phyloP scores from a whole-genome alignment of 1,140 invertebrate genomes.

The Tigriopus japonicus region DNA sequence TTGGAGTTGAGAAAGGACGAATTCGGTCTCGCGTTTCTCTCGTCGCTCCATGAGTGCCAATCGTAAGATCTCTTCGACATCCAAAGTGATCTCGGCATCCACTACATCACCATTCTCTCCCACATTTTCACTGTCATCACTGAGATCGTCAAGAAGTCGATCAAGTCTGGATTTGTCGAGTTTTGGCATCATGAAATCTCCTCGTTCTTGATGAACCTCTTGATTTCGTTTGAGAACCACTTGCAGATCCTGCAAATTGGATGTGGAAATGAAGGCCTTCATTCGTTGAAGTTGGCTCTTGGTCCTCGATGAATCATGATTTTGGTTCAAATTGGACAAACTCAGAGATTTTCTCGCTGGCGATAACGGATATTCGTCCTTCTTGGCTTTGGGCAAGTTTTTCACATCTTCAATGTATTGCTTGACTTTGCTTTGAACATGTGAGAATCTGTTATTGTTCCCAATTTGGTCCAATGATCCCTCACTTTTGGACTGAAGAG shows the following conservation, averaged over 20 bases:
- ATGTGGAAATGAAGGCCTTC: background rate
- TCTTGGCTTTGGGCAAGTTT: background rate
- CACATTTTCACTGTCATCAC: background rate
- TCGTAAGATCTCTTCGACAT: background rate
- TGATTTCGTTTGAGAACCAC: background rate
- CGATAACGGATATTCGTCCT: background rate
- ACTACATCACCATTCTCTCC: background rate
- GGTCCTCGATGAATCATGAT: too few species aligned
- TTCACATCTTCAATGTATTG: constrained; percentile 14
- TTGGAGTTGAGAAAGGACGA: constrained; percentile 25
- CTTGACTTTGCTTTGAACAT: constrained; percentile 16
- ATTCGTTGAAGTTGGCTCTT: background rate
- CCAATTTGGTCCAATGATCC: too few species aligned
- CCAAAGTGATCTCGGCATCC: background rate
- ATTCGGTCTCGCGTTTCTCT: constrained; percentile 14
- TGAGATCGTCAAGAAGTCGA: constrained; percentile 5
- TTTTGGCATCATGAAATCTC: background rate
- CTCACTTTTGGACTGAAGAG: too few species aligned
- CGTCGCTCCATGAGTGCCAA: background rate
- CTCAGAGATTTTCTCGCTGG: constrained; percentile 5
- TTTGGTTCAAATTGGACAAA: background rate
- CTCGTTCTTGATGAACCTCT: background rate
- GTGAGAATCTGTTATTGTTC: background rate
- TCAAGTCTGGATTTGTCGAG: background rate
- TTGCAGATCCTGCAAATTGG: background rate